These are phyloP conservation scores for Piaya cayana DNA, from an alignment of 2,113 vertebrate species.

Conservation along the genomic window DNA sequence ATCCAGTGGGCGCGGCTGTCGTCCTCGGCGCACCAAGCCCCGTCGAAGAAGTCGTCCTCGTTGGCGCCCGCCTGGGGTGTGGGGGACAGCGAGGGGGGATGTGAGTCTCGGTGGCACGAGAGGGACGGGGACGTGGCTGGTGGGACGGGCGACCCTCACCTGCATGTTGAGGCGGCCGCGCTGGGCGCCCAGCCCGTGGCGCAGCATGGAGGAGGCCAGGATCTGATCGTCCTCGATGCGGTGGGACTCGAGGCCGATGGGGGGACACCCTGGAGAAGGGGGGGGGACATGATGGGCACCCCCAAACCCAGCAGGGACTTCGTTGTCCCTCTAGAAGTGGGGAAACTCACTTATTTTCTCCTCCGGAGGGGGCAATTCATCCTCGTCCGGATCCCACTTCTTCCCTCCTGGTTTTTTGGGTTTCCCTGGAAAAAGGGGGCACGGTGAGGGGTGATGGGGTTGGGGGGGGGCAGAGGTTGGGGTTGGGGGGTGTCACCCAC, in stretches of 20 bases:
- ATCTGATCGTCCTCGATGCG: conserved; percentile 89
- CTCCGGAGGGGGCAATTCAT: conserved; percentile 79
- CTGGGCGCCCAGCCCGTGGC: conserved; percentile 84
- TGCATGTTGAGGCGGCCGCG: conserved; percentile 92
- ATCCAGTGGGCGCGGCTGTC: no score
- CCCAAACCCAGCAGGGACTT: fast-evolving
- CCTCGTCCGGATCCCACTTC: conserved; percentile 75
- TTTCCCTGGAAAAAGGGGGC: conserved; percentile 44
- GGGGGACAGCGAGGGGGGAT: fast-evolving
- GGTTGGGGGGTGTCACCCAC: no score
- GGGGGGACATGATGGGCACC: neutral
- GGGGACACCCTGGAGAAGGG: conserved; percentile 88
- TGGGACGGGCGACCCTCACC: neutral
- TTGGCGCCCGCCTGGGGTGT: no score
- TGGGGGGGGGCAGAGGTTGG: neutral
- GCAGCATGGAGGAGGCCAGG: conserved; percentile 87
- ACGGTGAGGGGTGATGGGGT: neutral
- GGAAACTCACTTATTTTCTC: conserved; percentile 87
- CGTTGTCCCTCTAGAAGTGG: fast-evolving
- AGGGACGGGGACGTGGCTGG: no score
- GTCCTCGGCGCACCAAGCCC: no score
- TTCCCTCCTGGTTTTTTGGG: conserved; percentile 79
- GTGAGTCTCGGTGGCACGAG: no score
- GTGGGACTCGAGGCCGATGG: conserved; percentile 94
- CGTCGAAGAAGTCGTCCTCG: no score